Evolutionary conservation across 2,113 vertebrate species (phyloP), one percentile per base, ranked within the genome.

Genomic region (Nansenia antarctica): DNA sequence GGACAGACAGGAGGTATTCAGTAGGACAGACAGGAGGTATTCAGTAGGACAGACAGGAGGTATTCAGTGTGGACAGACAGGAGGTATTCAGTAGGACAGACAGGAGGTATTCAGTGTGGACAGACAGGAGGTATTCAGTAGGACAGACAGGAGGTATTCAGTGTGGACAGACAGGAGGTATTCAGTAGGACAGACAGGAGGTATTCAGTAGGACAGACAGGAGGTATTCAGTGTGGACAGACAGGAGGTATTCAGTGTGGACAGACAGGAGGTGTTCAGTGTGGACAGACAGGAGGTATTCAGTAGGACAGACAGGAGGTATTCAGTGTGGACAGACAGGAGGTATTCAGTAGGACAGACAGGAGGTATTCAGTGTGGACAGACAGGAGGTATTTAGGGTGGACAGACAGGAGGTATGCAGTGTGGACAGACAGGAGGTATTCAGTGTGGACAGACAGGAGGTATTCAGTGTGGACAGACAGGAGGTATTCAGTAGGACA

Each of bases 231-330:
- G n/a, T n/a, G n/a, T n/a, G n/a, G n/a, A n/a, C n/a, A n/a, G n/a
- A 39, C 15, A 59, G 59, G 69, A 77, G 64, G 14, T 67, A 80
- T 80, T 80, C 34, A 45, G 62, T 9, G 20, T 4, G 45, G 73
- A 70, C 30, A 45, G 62, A 49, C 42, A 39, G 57, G 30, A 39
- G n/a, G 61, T n/a, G n/a, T n/a, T n/a, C n/a, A n/a, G n/a, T n/a
- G n/a, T n/a, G n/a, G n/a, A n/a, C n/a, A n/a, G n/a, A 39, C 15
- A 59, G 59, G 69, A 77, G 64, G 14, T 67, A 80, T 80, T 80
- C 34, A 45, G 62, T 9, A 15, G 45, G 73, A 70, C 30, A 45
- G 62, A 49, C 42, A 39, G 57, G 30, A 39, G n/a, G 61, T n/a
- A n/a, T n/a, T n/a, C n/a, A n/a, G n/a, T n/a, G n/a, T n/a, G n/a